Conservation (phyloP, 2,888 invertebrate genomes). For the Metopia argyrocephala region DNA sequence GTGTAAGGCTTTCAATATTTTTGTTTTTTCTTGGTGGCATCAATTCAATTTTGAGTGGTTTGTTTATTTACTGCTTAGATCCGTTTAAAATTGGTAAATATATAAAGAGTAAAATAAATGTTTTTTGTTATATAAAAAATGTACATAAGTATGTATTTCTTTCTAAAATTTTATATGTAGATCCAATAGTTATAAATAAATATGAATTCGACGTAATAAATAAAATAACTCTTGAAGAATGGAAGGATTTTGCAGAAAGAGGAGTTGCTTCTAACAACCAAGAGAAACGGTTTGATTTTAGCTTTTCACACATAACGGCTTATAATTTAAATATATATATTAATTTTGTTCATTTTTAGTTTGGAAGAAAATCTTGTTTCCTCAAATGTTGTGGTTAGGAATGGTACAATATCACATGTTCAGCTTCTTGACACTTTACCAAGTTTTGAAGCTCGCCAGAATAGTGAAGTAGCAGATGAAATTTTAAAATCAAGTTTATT, state of each 20-base stretch:
- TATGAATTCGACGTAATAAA: conserved; percentile 34
- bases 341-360: conserved; percentile 63
- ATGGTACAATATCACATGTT: conserved; percentile 75
- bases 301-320: not conserved
- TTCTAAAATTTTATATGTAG: conserved; percentile 31
- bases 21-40: not conserved
- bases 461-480: conserved; percentile 73
- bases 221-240: conserved; percentile 33
- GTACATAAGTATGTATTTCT: not conserved
- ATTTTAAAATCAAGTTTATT: conserved; percentile 74
- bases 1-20: not conserved
- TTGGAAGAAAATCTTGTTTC: conserved; percentile 72
- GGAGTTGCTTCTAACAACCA: conserved; percentile 48
- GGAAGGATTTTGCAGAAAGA: conserved; percentile 45
- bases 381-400: conserved; percentile 72
- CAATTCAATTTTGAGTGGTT: not conserved
- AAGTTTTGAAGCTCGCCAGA: conserved; percentile 69
- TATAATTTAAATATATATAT: not conserved
- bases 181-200: conserved; percentile 44
- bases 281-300: conserved; percentile 41
- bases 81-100: not conserved
- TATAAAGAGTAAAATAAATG: not conserved
- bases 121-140: no score
- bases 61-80: not conserved
- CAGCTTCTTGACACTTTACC: conserved; percentile 75